phyloP scores from a whole-genome alignment of 2,888 invertebrate species.

The Orthosia gothica region DNA sequence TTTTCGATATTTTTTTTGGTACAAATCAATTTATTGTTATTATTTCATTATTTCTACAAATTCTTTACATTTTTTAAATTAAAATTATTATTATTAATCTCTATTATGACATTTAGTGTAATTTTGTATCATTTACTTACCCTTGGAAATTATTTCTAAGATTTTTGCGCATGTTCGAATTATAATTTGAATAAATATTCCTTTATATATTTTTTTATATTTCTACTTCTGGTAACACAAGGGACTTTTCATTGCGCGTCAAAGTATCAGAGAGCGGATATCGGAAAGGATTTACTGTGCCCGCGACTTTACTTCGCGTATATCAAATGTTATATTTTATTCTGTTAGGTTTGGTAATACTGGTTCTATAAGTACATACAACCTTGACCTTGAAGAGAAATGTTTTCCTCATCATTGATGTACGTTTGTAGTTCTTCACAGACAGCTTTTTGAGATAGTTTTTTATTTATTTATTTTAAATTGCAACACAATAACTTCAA shows the following conservation, averaged over 20 bases:
- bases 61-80: too few species aligned
- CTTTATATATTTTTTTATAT: neutral
- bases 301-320: slow-evolving; percentile 65
- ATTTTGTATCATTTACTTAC: too few species aligned
- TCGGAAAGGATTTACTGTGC: slow-evolving; percentile 85
- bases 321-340: neutral
- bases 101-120: too few species aligned
- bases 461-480: neutral
- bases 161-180: too few species aligned
- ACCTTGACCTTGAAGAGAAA: neutral
- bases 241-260: neutral
- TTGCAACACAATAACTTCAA: too few species aligned
- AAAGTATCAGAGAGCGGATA: slow-evolving; percentile 44
- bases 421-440: neutral
- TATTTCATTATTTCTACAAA: too few species aligned
- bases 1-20: too few species aligned
- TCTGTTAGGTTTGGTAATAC: neutral
- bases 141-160: too few species aligned
- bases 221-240: slow-evolving; percentile 13
- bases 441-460: neutral
- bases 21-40: too few species aligned
- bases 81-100: too few species aligned
- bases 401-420: neutral
- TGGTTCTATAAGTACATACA: neutral
- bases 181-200: neutral